Percentiles rank a stretch among this genome's conserved stretches.
These are phyloP conservation scores for Drosophila kanekoi DNA, from an alignment of 2,888 invertebrate species.

Conservation along the genomic window DNA sequence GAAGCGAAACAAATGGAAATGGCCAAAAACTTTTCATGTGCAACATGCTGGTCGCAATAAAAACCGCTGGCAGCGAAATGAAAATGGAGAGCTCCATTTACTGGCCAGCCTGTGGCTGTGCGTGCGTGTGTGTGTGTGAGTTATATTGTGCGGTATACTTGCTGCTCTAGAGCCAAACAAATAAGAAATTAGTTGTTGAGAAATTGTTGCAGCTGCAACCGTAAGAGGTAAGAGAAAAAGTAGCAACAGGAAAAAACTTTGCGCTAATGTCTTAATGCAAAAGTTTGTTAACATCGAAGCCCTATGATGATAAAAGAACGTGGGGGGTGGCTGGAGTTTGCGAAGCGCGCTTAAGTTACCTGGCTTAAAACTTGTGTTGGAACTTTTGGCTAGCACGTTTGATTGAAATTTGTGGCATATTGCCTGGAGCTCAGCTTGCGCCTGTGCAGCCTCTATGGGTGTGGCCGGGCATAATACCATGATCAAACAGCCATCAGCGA, in stretches of 20 bases:
- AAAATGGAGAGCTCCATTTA: slow-evolving; percentile 72
- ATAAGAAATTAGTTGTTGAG: slow-evolving; percentile 79
- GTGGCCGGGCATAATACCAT: slow-evolving; percentile 47
- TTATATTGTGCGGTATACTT: slow-evolving; percentile 27
- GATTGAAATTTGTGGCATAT: slow-evolving; percentile 81
- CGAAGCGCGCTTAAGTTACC: slow-evolving; percentile 34
- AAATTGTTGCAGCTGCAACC: slow-evolving; percentile 76
- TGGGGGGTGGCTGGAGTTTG: background rate
- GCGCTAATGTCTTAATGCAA: slow-evolving; percentile 81
- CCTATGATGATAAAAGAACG: background rate
- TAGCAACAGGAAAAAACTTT: slow-evolving; percentile 62
- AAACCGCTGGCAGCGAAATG: slow-evolving; percentile 58
- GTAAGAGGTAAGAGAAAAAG: slow-evolving; percentile 43
- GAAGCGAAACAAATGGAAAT: slow-evolving; percentile 64
- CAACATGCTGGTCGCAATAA: slow-evolving; percentile 63
- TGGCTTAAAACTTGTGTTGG: slow-evolving; percentile 63
- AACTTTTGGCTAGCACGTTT: slow-evolving; percentile 76
- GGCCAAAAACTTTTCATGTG: slow-evolving; percentile 73
- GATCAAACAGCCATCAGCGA: slow-evolving; percentile 58
- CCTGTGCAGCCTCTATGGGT: slow-evolving; percentile 6
- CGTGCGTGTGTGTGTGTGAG: slow-evolving; percentile 1
- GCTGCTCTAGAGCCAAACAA: slow-evolving; percentile 72
- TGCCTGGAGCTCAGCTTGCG: slow-evolving; percentile 55
- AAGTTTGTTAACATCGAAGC: slow-evolving; percentile 67
- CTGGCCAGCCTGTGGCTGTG: slow-evolving; percentile 32